phyloP scores from a whole-genome alignment of 2,888 invertebrate genomes.

The Conomelus anceps region DNA sequence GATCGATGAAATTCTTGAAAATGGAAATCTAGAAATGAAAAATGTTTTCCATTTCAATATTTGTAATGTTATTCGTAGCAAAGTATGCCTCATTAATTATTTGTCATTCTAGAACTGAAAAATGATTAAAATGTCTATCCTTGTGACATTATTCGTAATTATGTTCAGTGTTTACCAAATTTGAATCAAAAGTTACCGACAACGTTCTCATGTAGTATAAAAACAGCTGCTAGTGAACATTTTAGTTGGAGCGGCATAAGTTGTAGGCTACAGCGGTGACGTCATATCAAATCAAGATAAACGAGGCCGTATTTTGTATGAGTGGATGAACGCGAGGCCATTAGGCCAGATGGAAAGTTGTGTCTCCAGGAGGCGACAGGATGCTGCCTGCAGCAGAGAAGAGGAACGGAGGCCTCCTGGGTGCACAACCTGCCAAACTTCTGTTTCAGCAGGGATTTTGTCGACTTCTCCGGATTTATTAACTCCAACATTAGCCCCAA shows the following conservation, averaged over 20 bases:
- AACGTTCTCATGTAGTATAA: neutral
- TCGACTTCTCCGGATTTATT: constrained; percentile 2
- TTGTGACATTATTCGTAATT: no score
- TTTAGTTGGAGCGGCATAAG: neutral
- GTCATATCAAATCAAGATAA: neutral
- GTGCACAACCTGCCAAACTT: constrained; percentile 2
- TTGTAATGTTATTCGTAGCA: no score
- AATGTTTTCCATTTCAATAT: no score
- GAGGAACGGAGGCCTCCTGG: neutral
- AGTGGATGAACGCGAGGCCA: neutral
- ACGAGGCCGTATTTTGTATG: neutral
- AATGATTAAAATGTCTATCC: no score
- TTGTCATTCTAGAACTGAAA: no score
- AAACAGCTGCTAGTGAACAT: neutral
- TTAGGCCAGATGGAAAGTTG: neutral
- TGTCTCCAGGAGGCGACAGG: neutral
- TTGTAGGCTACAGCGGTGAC: neutral
- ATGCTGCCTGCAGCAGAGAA: neutral
- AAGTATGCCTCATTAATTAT: no score
- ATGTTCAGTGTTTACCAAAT: neutral
- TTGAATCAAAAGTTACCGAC: neutral
- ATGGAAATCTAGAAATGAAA: no score
- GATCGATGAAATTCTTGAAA: no score
- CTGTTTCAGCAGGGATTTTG: constrained; percentile 1
- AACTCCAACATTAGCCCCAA: constrained; percentile 11